Percentiles rank a stretch among this genome's conserved stretches.
Conservation (phyloP, 1,140 invertebrate species). For the Drosophila lacertosa region DNA sequence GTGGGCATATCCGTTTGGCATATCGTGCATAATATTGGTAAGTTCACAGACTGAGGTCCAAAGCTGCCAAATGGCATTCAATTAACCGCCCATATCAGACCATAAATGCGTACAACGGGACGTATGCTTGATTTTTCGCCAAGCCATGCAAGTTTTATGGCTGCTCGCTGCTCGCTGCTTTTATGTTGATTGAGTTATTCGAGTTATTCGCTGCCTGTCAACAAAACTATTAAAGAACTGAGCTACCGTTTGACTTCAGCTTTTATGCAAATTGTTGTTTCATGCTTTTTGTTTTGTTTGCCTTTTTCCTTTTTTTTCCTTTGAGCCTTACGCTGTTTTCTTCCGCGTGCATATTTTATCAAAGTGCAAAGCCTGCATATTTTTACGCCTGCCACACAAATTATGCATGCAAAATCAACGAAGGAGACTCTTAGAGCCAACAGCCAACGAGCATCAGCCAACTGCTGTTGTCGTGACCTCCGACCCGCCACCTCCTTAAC, state of each 20-base stretch:
- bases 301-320: no score
- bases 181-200: slow-evolving; percentile 41
- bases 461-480: neutral
- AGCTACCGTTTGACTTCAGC: slow-evolving; percentile 3
- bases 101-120: slow-evolving; percentile 13
- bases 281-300: no score
- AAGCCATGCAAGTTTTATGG: slow-evolving; percentile 21
- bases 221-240: slow-evolving; percentile 60
- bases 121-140: slow-evolving; percentile 40
- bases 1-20: slow-evolving; percentile 86
- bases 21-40: slow-evolving; percentile 86
- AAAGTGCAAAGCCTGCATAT: slow-evolving; percentile 75
- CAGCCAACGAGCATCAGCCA: slow-evolving; percentile 6
- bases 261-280: slow-evolving; percentile 66
- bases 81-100: slow-evolving; percentile 45
- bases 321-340: neutral
- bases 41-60: slow-evolving; percentile 67
- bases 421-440: slow-evolving; percentile 35
- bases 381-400: slow-evolving; percentile 61
- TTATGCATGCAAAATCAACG: slow-evolving; percentile 76
- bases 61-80: slow-evolving; percentile 39
- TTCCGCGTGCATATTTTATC: slow-evolving; percentile 69
- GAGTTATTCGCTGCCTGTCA: slow-evolving; percentile 15
- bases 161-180: slow-evolving; percentile 4
- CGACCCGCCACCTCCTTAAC: slow-evolving; percentile 5